These are phyloP conservation scores for Dryobota labecula DNA, from an alignment of 2,888 invertebrate genomes.

Conservation along the genomic window DNA sequence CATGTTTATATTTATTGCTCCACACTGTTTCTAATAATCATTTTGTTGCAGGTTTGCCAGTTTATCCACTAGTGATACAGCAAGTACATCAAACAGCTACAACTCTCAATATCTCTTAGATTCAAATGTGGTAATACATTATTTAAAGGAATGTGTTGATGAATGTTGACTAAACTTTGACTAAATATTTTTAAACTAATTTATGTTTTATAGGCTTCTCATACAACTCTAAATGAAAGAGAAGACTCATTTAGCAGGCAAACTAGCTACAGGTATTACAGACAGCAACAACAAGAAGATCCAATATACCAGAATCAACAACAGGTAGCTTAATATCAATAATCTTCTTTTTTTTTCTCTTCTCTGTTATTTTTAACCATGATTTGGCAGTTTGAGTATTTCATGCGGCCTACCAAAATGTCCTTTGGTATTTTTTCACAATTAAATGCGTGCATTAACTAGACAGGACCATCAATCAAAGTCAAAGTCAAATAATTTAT, in stretches of 20 bases:
- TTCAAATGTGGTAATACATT: slow-evolving; percentile 80
- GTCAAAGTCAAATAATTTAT: too few relatives aligned
- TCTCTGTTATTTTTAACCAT: too few relatives aligned
- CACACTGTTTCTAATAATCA: not conserved
- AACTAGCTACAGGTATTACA: slow-evolving; percentile 86
- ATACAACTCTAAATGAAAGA: slow-evolving; percentile 86
- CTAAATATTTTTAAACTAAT: not conserved
- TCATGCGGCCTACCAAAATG: too few relatives aligned
- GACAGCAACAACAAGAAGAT: slow-evolving; percentile 83
- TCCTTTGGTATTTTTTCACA: too few relatives aligned
- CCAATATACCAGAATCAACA: slow-evolving; percentile 89
- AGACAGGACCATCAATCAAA: too few relatives aligned
- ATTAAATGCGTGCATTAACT: too few relatives aligned
- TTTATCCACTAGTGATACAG: slow-evolving; percentile 90
- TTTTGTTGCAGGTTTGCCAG: slow-evolving; percentile 91
- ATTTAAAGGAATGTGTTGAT: not conserved
- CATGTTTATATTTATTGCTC: not conserved
- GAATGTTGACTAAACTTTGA: not conserved
- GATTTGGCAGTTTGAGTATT: too few relatives aligned
- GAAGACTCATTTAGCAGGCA: slow-evolving; percentile 88
- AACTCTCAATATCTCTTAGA: slow-evolving; percentile 87
- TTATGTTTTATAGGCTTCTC: slow-evolving; percentile 80
- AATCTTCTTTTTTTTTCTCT: too few relatives aligned
- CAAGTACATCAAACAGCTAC: slow-evolving; percentile 83
- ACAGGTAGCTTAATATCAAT: slow-evolving; percentile 83